Base-by-base conservation (phyloP, 2,888 invertebrate species). In the Orchesella flavescens region DNA sequence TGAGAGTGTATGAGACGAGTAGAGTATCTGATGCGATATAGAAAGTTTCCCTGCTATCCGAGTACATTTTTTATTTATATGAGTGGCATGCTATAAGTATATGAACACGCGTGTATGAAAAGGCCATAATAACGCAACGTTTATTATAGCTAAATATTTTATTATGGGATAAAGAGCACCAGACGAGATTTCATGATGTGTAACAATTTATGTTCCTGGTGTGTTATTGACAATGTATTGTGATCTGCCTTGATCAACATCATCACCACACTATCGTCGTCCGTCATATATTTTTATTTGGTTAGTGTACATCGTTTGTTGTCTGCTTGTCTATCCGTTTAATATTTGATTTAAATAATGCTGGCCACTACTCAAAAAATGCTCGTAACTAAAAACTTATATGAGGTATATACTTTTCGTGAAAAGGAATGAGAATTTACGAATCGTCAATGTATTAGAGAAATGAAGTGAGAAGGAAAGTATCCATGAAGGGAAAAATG, bases 161-260 rank as follows among this genome's bases (percentile, higher is more conserved):
- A 79, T 72, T 72, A 55, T 34, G 72, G 65, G 65, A 72, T 79
- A 79, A 61, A 43, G 72, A 71, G 63, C 69, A 78, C 78, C 71
- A 78, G 78, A 79, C 65, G 65, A 24, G 79, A 79, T 79, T 79
- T 79, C 53, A 79, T 79, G 79, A 79, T 72, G 79, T 72, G 72
- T 71, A 79, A 79, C 79, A 79, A 72, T 79, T 79, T 79, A 79
- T 78, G 78, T 78, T 78, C 71, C 61, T 49, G 61, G 59, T 57
- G 59, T 57, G 21, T 61, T 59, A 21, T 59, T 13, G 21, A 59
- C n/a, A 49, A 12, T 12, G 49, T 49, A n/a, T 49, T 49, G 10
- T 12, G 49, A 49, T 49, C 65, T 49, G 12, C n/a, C n/a, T 49
- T n/a, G n/a, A 49, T 12, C n/a, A 63, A 61, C 49, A 55, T 24